Evolutionary conservation across 2,888 invertebrate species (phyloP).

Genomic region (Ischnura elegans): DNA sequence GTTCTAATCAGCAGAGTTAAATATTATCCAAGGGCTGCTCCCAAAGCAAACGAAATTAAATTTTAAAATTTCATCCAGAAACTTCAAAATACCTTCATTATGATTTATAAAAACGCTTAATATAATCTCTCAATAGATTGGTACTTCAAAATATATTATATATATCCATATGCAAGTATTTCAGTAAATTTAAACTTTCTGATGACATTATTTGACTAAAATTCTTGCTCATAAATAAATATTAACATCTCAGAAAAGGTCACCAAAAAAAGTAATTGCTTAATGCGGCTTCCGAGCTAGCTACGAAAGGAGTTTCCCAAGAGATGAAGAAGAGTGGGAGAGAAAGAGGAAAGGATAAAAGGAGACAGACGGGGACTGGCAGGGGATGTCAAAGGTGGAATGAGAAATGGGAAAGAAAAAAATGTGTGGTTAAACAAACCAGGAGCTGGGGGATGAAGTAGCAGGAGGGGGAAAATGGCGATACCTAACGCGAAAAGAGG

Average conservation of each 20-base stretch:
- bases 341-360: not conserved
- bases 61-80: too few relatives aligned
- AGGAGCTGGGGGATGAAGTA: not conserved
- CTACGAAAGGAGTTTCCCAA: not conserved
- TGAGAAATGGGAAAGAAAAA: not conserved
- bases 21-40: too few relatives aligned
- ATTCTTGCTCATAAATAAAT: not conserved
- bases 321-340: not conserved
- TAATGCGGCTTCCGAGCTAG: not conserved
- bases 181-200: not conserved
- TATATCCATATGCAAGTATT: too few relatives aligned
- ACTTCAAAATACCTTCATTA: too few relatives aligned
- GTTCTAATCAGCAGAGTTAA: too few relatives aligned
- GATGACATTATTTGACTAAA: not conserved
- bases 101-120: too few relatives aligned
- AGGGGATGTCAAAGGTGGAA: not conserved
- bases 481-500: not conserved
- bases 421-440: not conserved
- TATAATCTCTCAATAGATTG: too few relatives aligned
- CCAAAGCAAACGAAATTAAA: too few relatives aligned
- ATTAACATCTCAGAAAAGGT: not conserved
- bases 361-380: not conserved
- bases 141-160: too few relatives aligned
- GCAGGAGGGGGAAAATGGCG: not conserved
- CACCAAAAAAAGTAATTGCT: not conserved